Base-by-base conservation (phyloP, 2,797 vertebrate genomes). In the Rhincodon typus region DNA sequence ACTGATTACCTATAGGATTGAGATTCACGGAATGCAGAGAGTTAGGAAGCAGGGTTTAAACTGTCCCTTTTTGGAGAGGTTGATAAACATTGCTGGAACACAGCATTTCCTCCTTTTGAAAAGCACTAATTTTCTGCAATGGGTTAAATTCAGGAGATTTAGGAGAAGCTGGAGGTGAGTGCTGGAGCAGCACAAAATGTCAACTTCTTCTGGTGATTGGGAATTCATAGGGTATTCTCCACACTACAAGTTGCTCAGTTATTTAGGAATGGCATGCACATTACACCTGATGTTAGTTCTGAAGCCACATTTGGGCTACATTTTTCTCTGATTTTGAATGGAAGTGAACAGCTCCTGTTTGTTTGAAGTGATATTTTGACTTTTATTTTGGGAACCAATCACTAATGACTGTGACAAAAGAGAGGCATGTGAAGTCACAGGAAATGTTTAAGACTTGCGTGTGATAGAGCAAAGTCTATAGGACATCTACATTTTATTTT, bases 361-460 rank as follows among this genome's bases (percentile, higher is more conserved):
- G 77, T 82, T 82, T 42, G 77, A 82, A 82, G 72, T 82, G n/a
- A 82, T n/a, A 42, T 38, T 82, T n/a, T 82, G 77, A 82, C n/a
- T 82, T 82, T 38, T 77, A 7, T 79, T 15, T 38, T 27, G 70
- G 27, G n/a, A 82, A 42, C 17, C 4, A 19, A n/a, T 82, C 77
- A 42, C n/a, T 4, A 38, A 15, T n/a, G n/a, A n/a, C 77, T 82
- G 3, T n/a, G 19, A 23, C 38, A 38, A 82, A 82, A 19, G 8
- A 79, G n/a, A n/a, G 34, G 12, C 34, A 79, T 42, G 8, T 82
- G 13, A 82, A 38, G n/a, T 82, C 77, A 38, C 12, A 82, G n/a
- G 30, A 42, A 38, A 82, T 82, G 15, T 42, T 82, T 82, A 5
- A 82, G n/a, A 82, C n/a, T 82, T 38, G 77, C n/a, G n/a, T 79